Percentiles rank a stretch among this genome's conserved stretches.
phyloP scores from a whole-genome alignment of 2,113 vertebrate genomes.

The Varanus komodoensis region DNA sequence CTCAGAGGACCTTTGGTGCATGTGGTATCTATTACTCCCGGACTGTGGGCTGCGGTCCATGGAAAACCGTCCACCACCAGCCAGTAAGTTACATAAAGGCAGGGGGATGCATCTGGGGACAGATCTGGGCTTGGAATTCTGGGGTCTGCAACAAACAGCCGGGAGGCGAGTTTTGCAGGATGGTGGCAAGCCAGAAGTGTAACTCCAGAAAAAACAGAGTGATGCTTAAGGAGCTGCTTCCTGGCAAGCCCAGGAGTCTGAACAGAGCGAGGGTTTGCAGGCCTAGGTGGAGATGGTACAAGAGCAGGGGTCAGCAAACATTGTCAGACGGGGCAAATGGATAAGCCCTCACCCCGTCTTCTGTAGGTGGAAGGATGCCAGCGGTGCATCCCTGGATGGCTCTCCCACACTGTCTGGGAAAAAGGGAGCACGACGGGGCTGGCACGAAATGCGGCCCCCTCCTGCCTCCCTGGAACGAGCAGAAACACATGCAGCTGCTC shows the following conservation, averaged over 20 bases:
- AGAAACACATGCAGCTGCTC: too few species aligned
- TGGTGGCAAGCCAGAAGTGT: not conserved
- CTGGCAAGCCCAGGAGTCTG: not conserved
- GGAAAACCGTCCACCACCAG: not conserved
- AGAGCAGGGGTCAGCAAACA: too few species aligned
- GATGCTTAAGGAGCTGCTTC: not conserved
- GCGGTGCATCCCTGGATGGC: too few species aligned
- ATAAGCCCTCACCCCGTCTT: too few species aligned
- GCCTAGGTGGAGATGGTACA: too few species aligned
- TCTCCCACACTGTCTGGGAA: too few species aligned
- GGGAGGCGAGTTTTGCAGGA: not conserved
- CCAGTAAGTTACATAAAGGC: not conserved
- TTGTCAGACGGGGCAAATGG: too few species aligned
- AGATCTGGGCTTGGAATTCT: too few species aligned
- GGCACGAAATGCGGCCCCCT: too few species aligned
- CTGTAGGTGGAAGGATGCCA: too few species aligned
- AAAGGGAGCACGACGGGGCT: too few species aligned
- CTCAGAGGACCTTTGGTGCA: constrained; percentile 26
- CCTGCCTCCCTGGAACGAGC: too few species aligned
- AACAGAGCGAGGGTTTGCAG: not conserved
- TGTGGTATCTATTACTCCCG: constrained; percentile 40
- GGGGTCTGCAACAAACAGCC: not conserved
- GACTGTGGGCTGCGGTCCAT: rapidly evolving
- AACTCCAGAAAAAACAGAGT: not conserved
- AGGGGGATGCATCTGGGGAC: not conserved